Conservation (phyloP, 2,113 vertebrate species). For the Anser brachyrhynchus region DNA sequence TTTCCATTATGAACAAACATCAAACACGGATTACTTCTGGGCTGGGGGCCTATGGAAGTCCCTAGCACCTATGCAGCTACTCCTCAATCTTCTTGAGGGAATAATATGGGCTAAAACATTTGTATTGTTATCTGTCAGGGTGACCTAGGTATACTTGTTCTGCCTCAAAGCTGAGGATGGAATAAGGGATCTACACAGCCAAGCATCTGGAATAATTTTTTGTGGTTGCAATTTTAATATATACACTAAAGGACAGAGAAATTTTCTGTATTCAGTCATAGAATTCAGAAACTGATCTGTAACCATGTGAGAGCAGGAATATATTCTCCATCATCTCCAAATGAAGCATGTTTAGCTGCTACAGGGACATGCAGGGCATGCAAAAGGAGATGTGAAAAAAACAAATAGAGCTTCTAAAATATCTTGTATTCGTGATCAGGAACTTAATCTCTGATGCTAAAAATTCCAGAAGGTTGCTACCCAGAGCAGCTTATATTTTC, state of each 20-base stretch:
- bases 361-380: neutral
- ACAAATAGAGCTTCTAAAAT: neutral
- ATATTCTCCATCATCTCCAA: neutral
- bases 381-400: neutral
- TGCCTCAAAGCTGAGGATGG: neutral
- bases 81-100: neutral
- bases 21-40: neutral
- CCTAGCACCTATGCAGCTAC: neutral
- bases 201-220: neutral
- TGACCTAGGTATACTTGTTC: neutral
- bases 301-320: neutral
- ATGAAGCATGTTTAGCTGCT: neutral
- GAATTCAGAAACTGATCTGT: neutral
- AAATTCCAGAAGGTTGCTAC: neutral
- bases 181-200: neutral
- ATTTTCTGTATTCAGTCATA: neutral
- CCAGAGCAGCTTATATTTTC: neutral
- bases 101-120: neutral
- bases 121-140: neutral
- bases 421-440: neutral
- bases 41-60: neutral
- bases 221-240: neutral
- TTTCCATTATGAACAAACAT: neutral
- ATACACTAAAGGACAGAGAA: neutral
- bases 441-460: neutral